Percentiles rank a stretch among this genome's conserved stretches.
phyloP scores from a whole-genome alignment of 2,888 invertebrate species.

The Lissocephala sabroskyi region DNA sequence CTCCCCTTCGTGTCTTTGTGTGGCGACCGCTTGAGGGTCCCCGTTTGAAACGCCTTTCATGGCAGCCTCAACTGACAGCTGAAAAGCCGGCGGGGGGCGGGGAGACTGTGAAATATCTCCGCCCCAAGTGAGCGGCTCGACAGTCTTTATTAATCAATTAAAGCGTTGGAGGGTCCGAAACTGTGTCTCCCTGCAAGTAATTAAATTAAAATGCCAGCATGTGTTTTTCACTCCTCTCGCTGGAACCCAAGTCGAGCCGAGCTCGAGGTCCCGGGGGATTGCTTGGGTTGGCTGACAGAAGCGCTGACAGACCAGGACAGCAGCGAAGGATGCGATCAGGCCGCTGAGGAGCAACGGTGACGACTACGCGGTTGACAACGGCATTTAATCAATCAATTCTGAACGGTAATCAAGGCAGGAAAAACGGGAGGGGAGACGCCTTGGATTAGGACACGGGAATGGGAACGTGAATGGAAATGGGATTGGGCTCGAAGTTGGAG shows the following conservation, averaged over 20 bases:
- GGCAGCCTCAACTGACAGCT: too few relatives aligned
- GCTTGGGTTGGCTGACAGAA: slow-evolving; percentile 42
- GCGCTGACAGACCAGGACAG: slow-evolving; percentile 47
- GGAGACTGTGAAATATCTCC: too few relatives aligned
- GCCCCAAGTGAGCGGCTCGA: too few relatives aligned
- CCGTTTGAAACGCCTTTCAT: too few relatives aligned
- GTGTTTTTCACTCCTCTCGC: slow-evolving; percentile 41
- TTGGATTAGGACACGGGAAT: slow-evolving; percentile 13
- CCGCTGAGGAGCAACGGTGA: too few relatives aligned
- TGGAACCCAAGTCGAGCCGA: neutral
- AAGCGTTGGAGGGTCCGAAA: slow-evolving; percentile 35
- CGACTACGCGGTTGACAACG: slow-evolving; percentile 40
- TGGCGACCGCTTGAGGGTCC: too few relatives aligned
- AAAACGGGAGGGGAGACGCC: slow-evolving; percentile 50
- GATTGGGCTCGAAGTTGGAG: too few relatives aligned
- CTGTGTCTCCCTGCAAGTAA: slow-evolving; percentile 47
- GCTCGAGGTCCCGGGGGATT: too few relatives aligned
- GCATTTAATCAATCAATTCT: slow-evolving; percentile 64
- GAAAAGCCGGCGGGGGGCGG: too few relatives aligned
- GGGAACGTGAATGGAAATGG: slow-evolving; percentile 14
- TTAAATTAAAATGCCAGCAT: slow-evolving; percentile 65
- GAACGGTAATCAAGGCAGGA: slow-evolving; percentile 61
- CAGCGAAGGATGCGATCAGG: slow-evolving; percentile 13
- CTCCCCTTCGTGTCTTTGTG: too few relatives aligned
- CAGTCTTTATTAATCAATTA: slow-evolving; percentile 61